phyloP scores from a whole-genome alignment of 2,888 invertebrate species.

The Invenusta paracnida region DNA sequence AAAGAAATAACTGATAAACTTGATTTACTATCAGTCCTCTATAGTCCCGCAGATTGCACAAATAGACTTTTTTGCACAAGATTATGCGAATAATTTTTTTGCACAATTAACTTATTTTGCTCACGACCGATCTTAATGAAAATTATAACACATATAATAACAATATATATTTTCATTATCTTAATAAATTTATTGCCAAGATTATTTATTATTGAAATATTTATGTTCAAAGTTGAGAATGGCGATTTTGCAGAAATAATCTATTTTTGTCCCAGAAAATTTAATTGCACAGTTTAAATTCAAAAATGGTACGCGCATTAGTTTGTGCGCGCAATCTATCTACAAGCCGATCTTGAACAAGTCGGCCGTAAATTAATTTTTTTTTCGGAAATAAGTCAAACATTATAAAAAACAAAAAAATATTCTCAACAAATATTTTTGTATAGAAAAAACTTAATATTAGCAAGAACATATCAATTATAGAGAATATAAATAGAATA shows the following conservation, averaged over 20 bases:
- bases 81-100: constrained; percentile 9
- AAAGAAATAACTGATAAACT: too few species aligned
- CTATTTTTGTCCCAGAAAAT: not conserved
- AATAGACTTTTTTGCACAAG: not conserved
- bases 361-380: not conserved
- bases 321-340: constrained; percentile 10
- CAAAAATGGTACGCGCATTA: constrained; percentile 18
- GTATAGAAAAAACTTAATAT: too few species aligned
- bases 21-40: too few species aligned
- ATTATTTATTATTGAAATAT: constrained; percentile 20
- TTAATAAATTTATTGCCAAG: not conserved
- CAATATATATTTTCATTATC: constrained; percentile 8
- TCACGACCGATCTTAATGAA: constrained; percentile 10
- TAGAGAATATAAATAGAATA: too few species aligned
- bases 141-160: not conserved
- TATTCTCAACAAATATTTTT: not conserved
- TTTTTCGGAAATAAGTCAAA: not conserved
- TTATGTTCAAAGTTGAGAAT: constrained; percentile 21
- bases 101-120: constrained; percentile 26
- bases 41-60: constrained; percentile 1
- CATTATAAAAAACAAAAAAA: not conserved
- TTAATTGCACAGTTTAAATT: constrained; percentile 26
- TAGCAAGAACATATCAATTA: too few species aligned
- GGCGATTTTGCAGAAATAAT: not conserved
- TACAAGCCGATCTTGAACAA: not conserved